Conservation (phyloP, 2,888 invertebrate species). For the Heliconius aoede region DNA sequence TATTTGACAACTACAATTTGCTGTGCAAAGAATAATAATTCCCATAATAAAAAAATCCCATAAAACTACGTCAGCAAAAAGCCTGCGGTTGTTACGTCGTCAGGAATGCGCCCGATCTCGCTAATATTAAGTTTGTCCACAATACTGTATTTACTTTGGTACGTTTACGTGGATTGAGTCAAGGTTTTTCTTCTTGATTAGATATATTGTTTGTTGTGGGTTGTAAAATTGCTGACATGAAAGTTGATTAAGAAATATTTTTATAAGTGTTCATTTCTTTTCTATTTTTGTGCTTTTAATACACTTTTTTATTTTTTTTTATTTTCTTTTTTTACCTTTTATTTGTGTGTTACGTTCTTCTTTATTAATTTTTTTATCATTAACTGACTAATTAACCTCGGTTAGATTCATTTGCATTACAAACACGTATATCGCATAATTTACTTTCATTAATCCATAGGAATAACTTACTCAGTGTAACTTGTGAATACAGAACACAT, state of each 20-base stretch:
- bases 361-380: neutral
- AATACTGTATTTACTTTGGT: slow-evolving; percentile 6
- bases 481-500: slow-evolving; percentile 23
- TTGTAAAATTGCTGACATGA: neutral
- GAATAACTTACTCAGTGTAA: neutral
- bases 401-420: neutral
- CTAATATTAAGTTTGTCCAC: neutral
- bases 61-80: too few species aligned
- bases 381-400: neutral
- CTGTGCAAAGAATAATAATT: too few species aligned
- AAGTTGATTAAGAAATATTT: neutral
- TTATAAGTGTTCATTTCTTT: too few species aligned
- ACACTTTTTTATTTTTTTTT: too few species aligned
- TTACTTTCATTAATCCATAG: neutral
- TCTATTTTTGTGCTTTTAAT: neutral
- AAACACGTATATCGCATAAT: neutral
- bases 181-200: slow-evolving; percentile 10
- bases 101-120: too few species aligned
- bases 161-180: slow-evolving; percentile 2
- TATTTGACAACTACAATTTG: too few species aligned
- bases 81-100: slow-evolving; percentile 3
- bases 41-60: too few species aligned
- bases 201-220: neutral
- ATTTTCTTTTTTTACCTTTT: too few species aligned
- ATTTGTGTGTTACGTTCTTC: neutral